Evolutionary conservation across 2,797 vertebrate genomes (phyloP).

Genomic region (Xerus rutilus): DNA sequence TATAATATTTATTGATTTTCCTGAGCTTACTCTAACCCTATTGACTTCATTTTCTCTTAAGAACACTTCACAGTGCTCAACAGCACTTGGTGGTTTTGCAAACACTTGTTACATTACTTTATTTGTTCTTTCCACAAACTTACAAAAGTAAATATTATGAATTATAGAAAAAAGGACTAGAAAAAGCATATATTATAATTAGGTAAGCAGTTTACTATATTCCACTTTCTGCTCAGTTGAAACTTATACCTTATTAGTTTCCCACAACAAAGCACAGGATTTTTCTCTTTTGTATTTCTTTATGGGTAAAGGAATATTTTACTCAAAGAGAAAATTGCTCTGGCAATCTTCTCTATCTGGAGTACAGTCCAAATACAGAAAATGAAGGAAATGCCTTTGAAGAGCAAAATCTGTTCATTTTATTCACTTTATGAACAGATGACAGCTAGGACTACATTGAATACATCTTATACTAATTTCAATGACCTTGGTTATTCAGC

Average conservation of each 20-base stretch:
- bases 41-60: background rate
- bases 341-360: background rate
- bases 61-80: background rate
- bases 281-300: background rate
- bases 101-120: background rate
- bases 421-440: background rate
- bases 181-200: background rate
- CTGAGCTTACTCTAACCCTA: background rate
- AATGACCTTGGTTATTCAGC: background rate
- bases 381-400: background rate
- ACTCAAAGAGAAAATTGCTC: slow-evolving; percentile 7
- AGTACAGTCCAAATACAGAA: background rate
- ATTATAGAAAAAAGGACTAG: background rate
- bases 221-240: background rate
- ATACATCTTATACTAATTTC: background rate
- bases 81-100: background rate
- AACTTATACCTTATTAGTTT: background rate
- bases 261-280: background rate
- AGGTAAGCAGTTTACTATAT: background rate
- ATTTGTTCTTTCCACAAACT: background rate
- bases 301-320: background rate
- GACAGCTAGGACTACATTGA: background rate
- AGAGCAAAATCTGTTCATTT: slow-evolving; percentile 41
- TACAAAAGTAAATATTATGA: background rate
- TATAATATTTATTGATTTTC: background rate